Conservation (phyloP, 2,888 invertebrate genomes). For the Volucella bombylans region DNA sequence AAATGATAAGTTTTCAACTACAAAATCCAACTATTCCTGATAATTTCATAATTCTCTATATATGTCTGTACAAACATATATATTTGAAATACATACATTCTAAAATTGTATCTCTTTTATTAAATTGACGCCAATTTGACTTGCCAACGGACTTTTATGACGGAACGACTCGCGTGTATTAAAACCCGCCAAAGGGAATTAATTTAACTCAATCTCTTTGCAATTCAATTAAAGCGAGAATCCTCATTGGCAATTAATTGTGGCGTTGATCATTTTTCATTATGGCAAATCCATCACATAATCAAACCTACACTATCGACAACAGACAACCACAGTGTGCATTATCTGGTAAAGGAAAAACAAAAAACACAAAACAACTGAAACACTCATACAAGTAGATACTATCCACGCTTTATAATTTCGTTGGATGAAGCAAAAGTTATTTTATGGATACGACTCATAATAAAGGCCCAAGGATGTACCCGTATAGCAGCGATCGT, state of each 20-base stretch:
- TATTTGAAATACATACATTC: too few relatives aligned
- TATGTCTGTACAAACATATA: too few relatives aligned
- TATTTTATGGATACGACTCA: constrained; percentile 55
- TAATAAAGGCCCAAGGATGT: constrained; percentile 32
- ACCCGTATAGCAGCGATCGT: constrained; percentile 37
- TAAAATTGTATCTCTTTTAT: constrained; percentile 12
- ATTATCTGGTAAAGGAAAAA: constrained; percentile 49
- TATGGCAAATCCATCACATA: constrained; percentile 62
- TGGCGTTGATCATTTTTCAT: constrained; percentile 63
- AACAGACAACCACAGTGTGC: constrained; percentile 33
- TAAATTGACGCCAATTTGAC: constrained; percentile 47
- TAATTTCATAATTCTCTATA: too few relatives aligned
- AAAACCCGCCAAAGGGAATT: constrained; percentile 52
- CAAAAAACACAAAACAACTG: constrained; percentile 23
- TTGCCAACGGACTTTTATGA: constrained; percentile 1
- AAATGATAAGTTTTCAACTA: too few relatives aligned
- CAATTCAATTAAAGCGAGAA: constrained; percentile 69
- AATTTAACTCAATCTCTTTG: constrained; percentile 67
- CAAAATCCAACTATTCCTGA: too few relatives aligned
- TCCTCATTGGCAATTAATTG: constrained; percentile 65
- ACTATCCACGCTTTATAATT: constrained; percentile 50
- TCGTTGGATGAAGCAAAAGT: constrained; percentile 46
- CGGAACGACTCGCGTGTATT: constrained; percentile 4
- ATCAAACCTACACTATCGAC: constrained; percentile 50
- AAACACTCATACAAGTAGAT: constrained; percentile 25